Evolutionary conservation across 2,797 vertebrate genomes (phyloP).

Genomic region (Acomys russatus): DNA sequence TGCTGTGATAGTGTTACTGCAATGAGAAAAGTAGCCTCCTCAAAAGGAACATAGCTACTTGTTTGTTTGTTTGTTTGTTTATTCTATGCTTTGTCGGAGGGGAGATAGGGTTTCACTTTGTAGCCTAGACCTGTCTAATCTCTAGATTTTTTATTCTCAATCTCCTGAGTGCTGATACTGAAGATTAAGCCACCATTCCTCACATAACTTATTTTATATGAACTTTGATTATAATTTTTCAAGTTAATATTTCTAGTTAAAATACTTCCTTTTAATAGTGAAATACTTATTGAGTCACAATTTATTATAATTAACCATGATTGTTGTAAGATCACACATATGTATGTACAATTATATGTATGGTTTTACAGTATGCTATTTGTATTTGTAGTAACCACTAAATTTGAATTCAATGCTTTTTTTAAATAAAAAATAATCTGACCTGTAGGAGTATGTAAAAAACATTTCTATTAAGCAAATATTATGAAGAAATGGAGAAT

Average conservation of each 20-base stretch:
- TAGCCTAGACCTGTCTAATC: neutral
- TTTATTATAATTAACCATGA: conserved; percentile 31
- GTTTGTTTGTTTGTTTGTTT: neutral
- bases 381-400: neutral
- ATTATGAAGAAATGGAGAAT: neutral
- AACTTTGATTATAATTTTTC: neutral
- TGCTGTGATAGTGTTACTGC: neutral
- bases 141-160: neutral
- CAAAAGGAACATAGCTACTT: neutral
- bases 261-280: neutral
- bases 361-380: neutral
- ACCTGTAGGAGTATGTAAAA: neutral
- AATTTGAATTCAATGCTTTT: conserved; percentile 28
- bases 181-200: neutral
- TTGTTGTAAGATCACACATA: neutral
- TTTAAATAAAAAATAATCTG: conserved; percentile 28
- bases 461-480: conserved; percentile 35
- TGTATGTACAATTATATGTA: neutral
- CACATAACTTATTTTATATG: neutral
- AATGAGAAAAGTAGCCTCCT: neutral
- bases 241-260: conserved; percentile 2
- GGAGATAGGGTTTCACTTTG: neutral
- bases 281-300: neutral
- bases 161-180: neutral
- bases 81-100: neutral